A percentile compares a stretch with the other conserved stretches of the same genome.
These are phyloP conservation scores for Stigmatopora nigra DNA, from an alignment of 2,113 vertebrate genomes.

Conservation along the genomic window DNA sequence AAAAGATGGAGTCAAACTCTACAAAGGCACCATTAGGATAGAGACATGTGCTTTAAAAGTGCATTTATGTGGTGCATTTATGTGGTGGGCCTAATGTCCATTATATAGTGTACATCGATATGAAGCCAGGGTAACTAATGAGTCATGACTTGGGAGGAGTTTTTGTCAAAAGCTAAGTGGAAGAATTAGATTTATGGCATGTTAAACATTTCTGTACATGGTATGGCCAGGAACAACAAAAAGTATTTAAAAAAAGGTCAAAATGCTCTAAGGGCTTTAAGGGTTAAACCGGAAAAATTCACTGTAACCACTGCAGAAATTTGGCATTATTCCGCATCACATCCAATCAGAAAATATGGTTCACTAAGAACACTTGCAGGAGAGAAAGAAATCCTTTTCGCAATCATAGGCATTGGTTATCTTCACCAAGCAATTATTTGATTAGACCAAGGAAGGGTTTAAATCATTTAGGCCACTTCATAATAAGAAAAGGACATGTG, in stretches of 20 bases:
- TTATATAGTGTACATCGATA: not conserved
- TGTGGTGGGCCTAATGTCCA: not conserved
- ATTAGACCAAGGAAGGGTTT: constrained; percentile 62
- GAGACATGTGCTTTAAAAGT: not conserved
- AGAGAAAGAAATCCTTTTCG: constrained; percentile 41
- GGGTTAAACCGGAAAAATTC: not conserved
- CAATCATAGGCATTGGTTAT: constrained; percentile 56
- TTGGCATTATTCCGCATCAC: constrained; percentile 17
- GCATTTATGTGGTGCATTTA: not conserved
- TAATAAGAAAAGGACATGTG: constrained; percentile 51
- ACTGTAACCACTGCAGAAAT: not conserved
- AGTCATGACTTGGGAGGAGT: not conserved
- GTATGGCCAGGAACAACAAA: not conserved
- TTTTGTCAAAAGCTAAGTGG: not conserved
- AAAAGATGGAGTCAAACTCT: not conserved
- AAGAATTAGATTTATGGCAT: not conserved
- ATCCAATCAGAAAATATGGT: constrained; percentile 23
- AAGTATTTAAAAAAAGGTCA: not conserved
- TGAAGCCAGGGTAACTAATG: not conserved
- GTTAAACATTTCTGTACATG: not conserved
- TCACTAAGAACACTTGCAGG: constrained; percentile 38
- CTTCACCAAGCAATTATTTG: constrained; percentile 70
- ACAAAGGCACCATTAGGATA: not conserved
- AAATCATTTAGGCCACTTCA: constrained; percentile 56
- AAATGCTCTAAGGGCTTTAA: too few relatives aligned